Conservation (phyloP, 1,140 invertebrate species). For the Oreohelix idahoensis region DNA sequence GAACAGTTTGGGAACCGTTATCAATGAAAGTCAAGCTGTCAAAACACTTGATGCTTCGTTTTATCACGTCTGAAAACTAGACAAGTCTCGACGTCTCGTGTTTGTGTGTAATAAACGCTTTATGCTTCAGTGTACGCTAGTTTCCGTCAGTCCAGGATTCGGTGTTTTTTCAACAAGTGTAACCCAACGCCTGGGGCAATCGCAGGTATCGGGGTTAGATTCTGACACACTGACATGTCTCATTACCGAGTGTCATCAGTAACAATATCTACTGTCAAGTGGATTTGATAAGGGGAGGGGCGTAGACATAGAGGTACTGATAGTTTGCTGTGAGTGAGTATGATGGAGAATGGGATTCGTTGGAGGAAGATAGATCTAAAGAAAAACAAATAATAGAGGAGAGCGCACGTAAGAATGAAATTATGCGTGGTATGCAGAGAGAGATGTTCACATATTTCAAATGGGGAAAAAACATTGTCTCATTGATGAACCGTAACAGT, state of each 20-base stretch:
- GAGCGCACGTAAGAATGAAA: neutral
- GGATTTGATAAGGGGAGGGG: neutral
- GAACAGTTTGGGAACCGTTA: neutral
- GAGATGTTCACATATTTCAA: too few species aligned
- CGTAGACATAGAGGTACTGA: neutral
- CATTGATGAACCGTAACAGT: too few species aligned
- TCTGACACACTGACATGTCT: constrained; percentile 9
- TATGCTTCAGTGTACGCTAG: neutral
- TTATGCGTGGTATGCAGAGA: neutral
- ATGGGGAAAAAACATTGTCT: too few species aligned
- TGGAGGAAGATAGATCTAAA: neutral
- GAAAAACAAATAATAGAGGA: neutral
- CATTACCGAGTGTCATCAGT: constrained; percentile 1
- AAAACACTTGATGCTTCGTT: neutral
- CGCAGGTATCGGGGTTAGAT: neutral
- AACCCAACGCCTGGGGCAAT: neutral
- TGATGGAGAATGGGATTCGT: neutral
- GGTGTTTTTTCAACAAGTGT: constrained; percentile 3
- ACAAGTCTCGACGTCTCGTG: neutral
- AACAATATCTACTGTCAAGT: neutral
- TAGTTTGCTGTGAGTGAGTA: neutral
- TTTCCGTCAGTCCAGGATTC: neutral
- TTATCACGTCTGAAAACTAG: neutral
- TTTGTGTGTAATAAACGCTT: neutral
- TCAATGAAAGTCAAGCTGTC: neutral